These are phyloP conservation scores for Myxocyprinus asiaticus DNA, from an alignment of 2,113 vertebrate genomes.

Conservation along the genomic window DNA sequence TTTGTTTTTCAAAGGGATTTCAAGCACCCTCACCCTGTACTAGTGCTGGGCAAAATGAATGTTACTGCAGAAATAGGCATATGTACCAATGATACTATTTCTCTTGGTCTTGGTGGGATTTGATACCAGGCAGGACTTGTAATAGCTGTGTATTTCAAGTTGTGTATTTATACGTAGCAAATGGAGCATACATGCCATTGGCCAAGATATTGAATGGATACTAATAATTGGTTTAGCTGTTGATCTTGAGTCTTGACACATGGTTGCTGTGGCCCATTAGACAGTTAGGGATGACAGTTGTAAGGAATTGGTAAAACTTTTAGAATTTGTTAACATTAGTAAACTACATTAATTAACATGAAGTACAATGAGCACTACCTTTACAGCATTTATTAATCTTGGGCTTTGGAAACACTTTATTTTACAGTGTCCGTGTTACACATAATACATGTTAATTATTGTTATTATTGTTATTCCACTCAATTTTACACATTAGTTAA, in stretches of 20 bases:
- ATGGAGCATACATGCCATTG: slow-evolving; percentile 52
- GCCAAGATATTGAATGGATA: slow-evolving; percentile 6
- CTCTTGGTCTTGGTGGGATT: slow-evolving; percentile 20
- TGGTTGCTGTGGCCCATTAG: slow-evolving; percentile 22
- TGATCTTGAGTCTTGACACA: slow-evolving; percentile 46
- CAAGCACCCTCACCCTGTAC: slow-evolving; percentile 58
- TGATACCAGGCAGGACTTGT: slow-evolving; percentile 1
- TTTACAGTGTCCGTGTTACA: no score
- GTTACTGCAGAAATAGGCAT: not conserved
- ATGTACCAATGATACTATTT: not conserved
- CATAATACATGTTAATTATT: no score
- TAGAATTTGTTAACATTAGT: no score
- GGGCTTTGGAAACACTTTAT: no score
- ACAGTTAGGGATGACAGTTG: no score
- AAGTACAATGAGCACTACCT: no score
- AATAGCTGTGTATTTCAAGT: slow-evolving; percentile 11
- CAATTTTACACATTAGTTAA: no score
- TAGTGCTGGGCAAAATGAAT: slow-evolving; percentile 58
- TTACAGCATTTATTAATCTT: no score
- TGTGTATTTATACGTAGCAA: slow-evolving; percentile 20
- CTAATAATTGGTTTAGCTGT: slow-evolving; percentile 19
- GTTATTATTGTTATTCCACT: no score
- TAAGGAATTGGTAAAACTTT: no score
- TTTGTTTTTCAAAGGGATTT: slow-evolving; percentile 77
- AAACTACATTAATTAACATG: no score